Evolutionary conservation across 2,113 vertebrate species (phyloP), one percentile per base, ranked within the genome.

Genomic region (Apodemus speciosus): DNA sequence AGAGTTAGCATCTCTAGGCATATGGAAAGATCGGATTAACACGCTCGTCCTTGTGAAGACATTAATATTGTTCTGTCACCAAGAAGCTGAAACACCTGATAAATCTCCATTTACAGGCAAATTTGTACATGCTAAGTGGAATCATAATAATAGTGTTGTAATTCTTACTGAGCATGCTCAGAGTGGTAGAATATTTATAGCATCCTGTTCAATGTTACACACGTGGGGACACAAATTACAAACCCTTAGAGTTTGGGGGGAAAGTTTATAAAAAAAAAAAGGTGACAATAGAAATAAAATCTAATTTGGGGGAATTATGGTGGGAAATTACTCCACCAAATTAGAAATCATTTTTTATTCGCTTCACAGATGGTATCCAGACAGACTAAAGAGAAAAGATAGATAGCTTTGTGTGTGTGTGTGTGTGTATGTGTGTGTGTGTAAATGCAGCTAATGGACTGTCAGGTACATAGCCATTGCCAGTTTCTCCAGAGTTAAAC

Each of bases 31-130:
- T 93, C 95, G 91, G 85, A 96, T 95, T 97, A 97, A 96, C 87
- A 96, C 76, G 10, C 51, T 75, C 49, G 58, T 60, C 69, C 40
- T 76, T 92, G 56, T 92, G 71, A 97, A 96, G 97, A 95, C 49
- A 85, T 96, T 96, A 93, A 92, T 97, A 95, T 94, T 94, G 43
- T 87, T 95, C 94, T 96, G n/a, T 95, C 94, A 76, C 0, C 3
- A 87, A 95, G 90, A 66, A 95, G 62, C 90, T 93, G 95, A 97
- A 98, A 95, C 18, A n/a, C 64, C 56, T 38, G 51, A 80, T 95
- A 96, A 97, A 97, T 96, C 81, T 96, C 64, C 46, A 89, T 96
- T 93, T 96, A 95, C 97, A 97, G 62, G 85, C 95, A 96, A 96
- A 94, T 96, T 97, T 97, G 71, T 95, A 72, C 97, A 95, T 38